Base-by-base conservation (phyloP, 2,888 invertebrate genomes). In the Oasisia sp. region DNA sequence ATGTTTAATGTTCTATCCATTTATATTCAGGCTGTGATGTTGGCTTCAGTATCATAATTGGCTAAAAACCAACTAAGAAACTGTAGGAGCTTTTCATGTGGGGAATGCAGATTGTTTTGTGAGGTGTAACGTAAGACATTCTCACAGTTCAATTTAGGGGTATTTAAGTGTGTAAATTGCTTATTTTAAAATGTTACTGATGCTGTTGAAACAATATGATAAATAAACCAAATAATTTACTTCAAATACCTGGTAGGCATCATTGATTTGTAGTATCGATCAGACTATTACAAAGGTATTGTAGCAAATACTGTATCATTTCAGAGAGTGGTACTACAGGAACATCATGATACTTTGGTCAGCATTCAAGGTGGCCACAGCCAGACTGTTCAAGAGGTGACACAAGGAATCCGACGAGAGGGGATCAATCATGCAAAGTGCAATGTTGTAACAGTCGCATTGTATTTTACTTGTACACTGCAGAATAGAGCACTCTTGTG, bases 281-380 rank as follows among this genome's bases (percentile, higher is more conserved):
- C 14, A 90, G 44, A 32, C 90, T 90, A 38, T 38, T 3, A 32
- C 7, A 14, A 32, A 90, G 27, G n/a, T 74, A 19, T n/a, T 92
- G 12, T 89, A 91, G 89, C 58, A 89, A 89, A 92, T 91, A 93
- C 89, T 91, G 90, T 92, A 74, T 74, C n/a, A 7, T 94, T 94
- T 45, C 95, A 97, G 97, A 92, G 97, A 98, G 93, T 98, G 98
- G 98, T 98, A 98, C 96, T 97, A 97, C 94, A 98, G 97, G 95
- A 98, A 98, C 96, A 96, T 98, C 91, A 97, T 97, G 32, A 96
- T 98, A 92, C 93, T 96, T 92, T 95, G 95, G 95, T 95, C 95
- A 89, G 95, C 96, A 27, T 89, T 95, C n/a, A 94, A 95, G 94
- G 95, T 95, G 91, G 89, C 91, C 32, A 32, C 94, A n/a, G 92